Conservation (phyloP, 1,140 invertebrate species). For the Drosophila melanogaster region Release_6_plus_ISO1_MT NT_033779.5:11795501-11796000, state of each 20-base stretch:
- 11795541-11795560: slow-evolving; percentile 77
- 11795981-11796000: slow-evolving; percentile 40
- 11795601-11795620: slow-evolving; percentile 49
- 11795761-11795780: slow-evolving; percentile 29
- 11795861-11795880: slow-evolving; percentile 58
- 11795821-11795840: slow-evolving; percentile 77
- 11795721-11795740: slow-evolving; percentile 68
- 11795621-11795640: slow-evolving; percentile 80
- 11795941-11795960: neutral
- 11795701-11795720: slow-evolving; percentile 65
- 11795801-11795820: slow-evolving; percentile 82
- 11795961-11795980: slow-evolving; percentile 45
- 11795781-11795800: slow-evolving; percentile 38
- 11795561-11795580: slow-evolving; percentile 79
- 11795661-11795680: slow-evolving; percentile 59
- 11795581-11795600: slow-evolving; percentile 55
- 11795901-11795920: slow-evolving; percentile 30
- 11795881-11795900: slow-evolving; percentile 34
- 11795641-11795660: slow-evolving; percentile 71
- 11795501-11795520: slow-evolving; percentile 46
- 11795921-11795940: slow-evolving; percentile 27
- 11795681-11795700: slow-evolving; percentile 64
- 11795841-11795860: slow-evolving; percentile 43
- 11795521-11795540: slow-evolving; percentile 70
- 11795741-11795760: slow-evolving; percentile 5